phyloP scores from a whole-genome alignment of 2,888 invertebrate species.

The Trissolcus brochymenae region DNA sequence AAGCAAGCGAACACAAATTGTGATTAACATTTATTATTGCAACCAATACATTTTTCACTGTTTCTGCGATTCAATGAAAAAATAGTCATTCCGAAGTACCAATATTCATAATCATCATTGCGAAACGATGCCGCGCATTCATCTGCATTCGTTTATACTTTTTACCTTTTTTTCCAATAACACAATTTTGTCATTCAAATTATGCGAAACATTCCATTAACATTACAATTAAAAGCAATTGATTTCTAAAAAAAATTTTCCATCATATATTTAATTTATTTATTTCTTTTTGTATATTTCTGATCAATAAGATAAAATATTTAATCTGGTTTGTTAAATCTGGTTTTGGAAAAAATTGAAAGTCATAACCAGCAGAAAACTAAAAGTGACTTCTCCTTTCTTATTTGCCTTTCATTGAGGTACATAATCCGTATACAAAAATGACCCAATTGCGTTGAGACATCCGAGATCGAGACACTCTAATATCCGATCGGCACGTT shows the following conservation, averaged over 20 bases:
- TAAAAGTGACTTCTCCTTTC: no score
- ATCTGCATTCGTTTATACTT: slow-evolving; percentile 14
- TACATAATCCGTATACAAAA: background rate
- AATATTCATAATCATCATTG: slow-evolving; percentile 23
- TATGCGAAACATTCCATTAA: background rate
- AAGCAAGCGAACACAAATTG: slow-evolving; percentile 1
- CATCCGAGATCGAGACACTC: background rate
- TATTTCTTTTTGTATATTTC: no score
- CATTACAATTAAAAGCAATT: no score
- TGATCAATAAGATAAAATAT: no score
- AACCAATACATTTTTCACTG: slow-evolving; percentile 13
- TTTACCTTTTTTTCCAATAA: background rate
- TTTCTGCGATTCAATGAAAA: slow-evolving; percentile 11
- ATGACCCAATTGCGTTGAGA: background rate
- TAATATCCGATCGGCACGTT: slow-evolving; percentile 2
- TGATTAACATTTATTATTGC: slow-evolving; percentile 16
- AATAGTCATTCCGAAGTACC: slow-evolving; percentile 9
- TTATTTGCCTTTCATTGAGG: no score
- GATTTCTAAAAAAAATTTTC: no score
- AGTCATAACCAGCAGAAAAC: no score
- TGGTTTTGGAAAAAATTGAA: no score
- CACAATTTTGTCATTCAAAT: background rate
- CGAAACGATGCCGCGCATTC: slow-evolving; percentile 16
- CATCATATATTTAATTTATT: no score
- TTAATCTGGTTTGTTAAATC: no score